phyloP scores from a whole-genome alignment of 2,797 vertebrate genomes.

The Sebastes iracundus region DNA sequence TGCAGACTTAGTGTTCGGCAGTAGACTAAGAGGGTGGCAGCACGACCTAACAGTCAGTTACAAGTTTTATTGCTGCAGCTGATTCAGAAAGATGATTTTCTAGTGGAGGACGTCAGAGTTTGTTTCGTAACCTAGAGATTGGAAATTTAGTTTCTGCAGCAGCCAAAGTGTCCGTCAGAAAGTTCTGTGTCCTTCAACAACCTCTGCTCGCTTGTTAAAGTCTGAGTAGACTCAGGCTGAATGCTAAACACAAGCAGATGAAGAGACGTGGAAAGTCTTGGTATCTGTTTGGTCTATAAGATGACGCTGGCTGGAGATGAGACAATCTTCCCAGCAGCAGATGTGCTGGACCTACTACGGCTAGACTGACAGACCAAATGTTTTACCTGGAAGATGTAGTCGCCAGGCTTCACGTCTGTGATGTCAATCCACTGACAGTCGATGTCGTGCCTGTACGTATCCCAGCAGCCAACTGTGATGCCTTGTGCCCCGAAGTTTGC shows the following conservation, averaged over 20 bases:
- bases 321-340: slow-evolving; percentile 20
- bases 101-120: background rate
- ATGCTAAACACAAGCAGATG: background rate
- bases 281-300: slow-evolving; percentile 24
- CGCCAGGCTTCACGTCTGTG: slow-evolving; percentile 90
- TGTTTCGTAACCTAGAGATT: background rate
- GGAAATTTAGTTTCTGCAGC: background rate
- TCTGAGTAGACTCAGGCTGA: background rate
- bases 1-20: background rate
- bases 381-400: slow-evolving; percentile 92
- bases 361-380: background rate
- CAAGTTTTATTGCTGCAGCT: background rate
- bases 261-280: slow-evolving; percentile 2
- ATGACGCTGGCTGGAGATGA: slow-evolving; percentile 14
- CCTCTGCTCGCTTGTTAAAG: background rate
- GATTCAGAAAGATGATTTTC: background rate
- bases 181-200: background rate
- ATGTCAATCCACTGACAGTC: slow-evolving; percentile 99
- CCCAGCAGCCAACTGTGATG: slow-evolving; percentile 94
- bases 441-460: slow-evolving; percentile 95
- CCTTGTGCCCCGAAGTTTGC: slow-evolving; percentile 96
- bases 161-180: background rate
- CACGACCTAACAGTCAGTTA: background rate
- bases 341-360: background rate
- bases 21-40: no score